Evolutionary conservation across 2,113 vertebrate species (phyloP).

Genomic region (Mastomys coucha): DNA sequence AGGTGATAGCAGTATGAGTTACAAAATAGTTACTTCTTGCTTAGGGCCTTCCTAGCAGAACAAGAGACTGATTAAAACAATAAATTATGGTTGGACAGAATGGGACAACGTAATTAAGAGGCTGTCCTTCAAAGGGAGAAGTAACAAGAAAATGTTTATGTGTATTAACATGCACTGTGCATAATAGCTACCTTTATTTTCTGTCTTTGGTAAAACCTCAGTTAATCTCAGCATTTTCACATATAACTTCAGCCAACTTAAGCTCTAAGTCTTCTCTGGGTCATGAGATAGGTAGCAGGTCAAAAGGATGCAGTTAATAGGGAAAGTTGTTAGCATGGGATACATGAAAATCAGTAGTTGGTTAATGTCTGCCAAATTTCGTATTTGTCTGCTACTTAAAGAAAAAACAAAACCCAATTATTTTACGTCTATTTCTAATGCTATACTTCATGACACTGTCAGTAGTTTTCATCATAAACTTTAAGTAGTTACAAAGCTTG

Average conservation of each 20-base stretch:
- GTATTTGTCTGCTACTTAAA: neutral
- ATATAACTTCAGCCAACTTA: neutral
- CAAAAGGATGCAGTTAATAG: neutral
- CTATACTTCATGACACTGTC: neutral
- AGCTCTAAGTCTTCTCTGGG: neutral
- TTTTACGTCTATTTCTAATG: neutral
- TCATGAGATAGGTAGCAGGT: neutral
- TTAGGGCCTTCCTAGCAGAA: neutral
- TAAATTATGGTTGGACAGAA: neutral
- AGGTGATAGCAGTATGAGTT: neutral
- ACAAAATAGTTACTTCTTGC: neutral
- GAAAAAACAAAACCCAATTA: neutral
- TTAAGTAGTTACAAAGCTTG: neutral
- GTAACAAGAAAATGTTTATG: neutral
- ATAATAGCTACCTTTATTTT: neutral
- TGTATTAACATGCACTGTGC: neutral
- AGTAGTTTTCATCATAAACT: neutral
- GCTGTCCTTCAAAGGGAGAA: neutral
- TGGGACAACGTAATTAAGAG: neutral
- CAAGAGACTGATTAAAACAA: neutral
- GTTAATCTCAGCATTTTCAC: neutral
- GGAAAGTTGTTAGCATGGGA: neutral
- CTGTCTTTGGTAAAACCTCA: neutral
- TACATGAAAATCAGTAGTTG: conserved; percentile 9
- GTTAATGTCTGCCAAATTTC: neutral